Evolutionary conservation across 1,140 invertebrate species (phyloP).

Genomic region (Phenacoccus solenopsis): DNA sequence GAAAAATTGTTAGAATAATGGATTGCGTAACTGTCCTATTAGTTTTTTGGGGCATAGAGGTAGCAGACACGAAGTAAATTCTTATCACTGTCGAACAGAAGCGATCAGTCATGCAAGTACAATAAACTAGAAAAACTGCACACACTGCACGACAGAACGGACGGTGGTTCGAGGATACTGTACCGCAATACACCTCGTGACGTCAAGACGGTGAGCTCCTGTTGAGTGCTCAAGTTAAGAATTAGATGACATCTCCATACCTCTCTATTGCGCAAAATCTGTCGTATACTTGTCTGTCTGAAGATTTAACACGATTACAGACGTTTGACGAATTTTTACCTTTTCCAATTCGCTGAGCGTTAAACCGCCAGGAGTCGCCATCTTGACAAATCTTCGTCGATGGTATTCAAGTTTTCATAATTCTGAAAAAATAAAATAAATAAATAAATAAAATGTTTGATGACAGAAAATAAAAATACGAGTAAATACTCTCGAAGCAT

Average conservation of each 20-base stretch:
- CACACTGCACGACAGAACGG: neutral
- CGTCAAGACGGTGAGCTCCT: too few relatives aligned
- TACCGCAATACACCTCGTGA: too few relatives aligned
- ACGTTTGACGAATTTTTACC: too few relatives aligned
- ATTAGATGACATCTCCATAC: neutral
- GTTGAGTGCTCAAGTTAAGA: neutral
- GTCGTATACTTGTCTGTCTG: neutral
- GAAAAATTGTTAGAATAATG: too few relatives aligned
- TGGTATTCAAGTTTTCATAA: neutral
- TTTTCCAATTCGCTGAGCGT: conserved; percentile 10
- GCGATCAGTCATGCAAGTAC: too few relatives aligned
- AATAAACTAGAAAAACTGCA: neutral
- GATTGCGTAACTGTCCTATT: too few relatives aligned
- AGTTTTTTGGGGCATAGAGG: too few relatives aligned
- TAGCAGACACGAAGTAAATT: too few relatives aligned
- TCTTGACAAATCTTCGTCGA: neutral
- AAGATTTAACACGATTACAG: too few relatives aligned
- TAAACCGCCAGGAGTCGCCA: neutral
- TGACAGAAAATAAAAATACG: neutral
- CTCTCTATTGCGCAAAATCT: neutral
- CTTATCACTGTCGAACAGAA: too few relatives aligned
- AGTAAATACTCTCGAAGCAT: too few relatives aligned
- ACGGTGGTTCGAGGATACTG: neutral
- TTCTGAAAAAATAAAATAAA: neutral
- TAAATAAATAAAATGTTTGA: neutral